A percentile compares a stretch with the other conserved stretches of the same genome.
Conservation (phyloP, 64 coral and sea anemone species). For the Orbicella faveolata region DNA sequence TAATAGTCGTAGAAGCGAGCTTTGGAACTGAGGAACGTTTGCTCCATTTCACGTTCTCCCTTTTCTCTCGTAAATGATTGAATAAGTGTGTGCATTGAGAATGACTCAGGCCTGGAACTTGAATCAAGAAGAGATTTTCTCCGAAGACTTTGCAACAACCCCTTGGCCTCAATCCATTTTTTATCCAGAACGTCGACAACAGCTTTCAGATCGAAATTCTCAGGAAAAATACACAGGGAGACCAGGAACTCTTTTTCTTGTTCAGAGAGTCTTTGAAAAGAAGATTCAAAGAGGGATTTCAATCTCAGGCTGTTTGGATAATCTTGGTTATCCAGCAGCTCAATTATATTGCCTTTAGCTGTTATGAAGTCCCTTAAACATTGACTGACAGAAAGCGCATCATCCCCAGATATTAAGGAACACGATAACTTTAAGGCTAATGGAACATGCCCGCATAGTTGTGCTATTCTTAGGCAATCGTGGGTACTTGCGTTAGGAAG, state of each 20-base stretch:
- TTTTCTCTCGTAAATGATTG: not conserved
- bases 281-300: not conserved
- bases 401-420: not conserved
- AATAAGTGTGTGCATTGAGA: slow-evolving; percentile 18
- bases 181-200: slow-evolving; percentile 12
- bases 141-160: not conserved
- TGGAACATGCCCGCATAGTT: not conserved
- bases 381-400: not conserved
- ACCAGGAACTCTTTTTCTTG: not conserved
- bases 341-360: not conserved
- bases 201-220: slow-evolving; percentile 9
- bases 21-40: not conserved
- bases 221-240: not conserved
- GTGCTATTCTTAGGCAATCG: not conserved
- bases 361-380: not conserved
- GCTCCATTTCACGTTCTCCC: not conserved
- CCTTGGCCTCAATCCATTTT: not conserved
- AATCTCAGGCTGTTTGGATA: not conserved
- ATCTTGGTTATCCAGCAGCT: not conserved
- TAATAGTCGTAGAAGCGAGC: not conserved
- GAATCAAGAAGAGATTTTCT: slow-evolving; percentile 35
- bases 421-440: not conserved
- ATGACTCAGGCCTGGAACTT: not conserved
- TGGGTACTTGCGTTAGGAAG: not conserved
- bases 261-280: slow-evolving; percentile 2